Base-by-base conservation (phyloP, 2,797 vertebrate genomes). In the Pipistrellus nathusii region DNA sequence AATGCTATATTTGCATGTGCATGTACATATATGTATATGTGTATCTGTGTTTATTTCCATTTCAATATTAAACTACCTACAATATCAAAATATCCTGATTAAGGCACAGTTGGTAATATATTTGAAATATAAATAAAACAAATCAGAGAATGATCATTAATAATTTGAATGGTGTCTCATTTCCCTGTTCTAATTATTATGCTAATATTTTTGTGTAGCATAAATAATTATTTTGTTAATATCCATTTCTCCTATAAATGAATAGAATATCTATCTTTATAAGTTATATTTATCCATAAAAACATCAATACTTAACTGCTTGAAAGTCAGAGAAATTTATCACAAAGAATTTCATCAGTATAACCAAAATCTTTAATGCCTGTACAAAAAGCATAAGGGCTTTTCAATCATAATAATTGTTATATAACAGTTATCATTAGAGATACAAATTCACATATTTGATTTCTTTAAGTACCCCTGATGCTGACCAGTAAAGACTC, bases 51-150 rank as follows among this genome's bases (percentile, higher is more conserved):
- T 18, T 30, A 8, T 64, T 25, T 44, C 12, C 71, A 7, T 80
- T 93, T 69, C 27, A 69, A 2, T 53, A 53, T 23, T 71, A 71
- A 83, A 7, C 8, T 59, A 44, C 4, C 3, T 75, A 64, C 1
- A 62, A 32, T 85, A n/a, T 85, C 78, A 59, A 86, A 81, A 27
- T 30, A 82, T 66, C 10, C 8, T 69, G 7, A 77, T 85, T 88
- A 91, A 90, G n/a, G 1, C 30, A 44, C 46, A 35, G 5, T 71
- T 46, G 12, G 38, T 77, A 90, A 84, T 17, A 51, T 38, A 85
- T 93, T 72, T 87, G 23, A 91, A 81, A 92, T 10, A 86, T 76
- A 92, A 94, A 86, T 84, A 71, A 91, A 90, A 86, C 18, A 93
- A 95, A 88, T 89, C 15, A 88, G 64, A 91, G 10, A 92, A 73